A percentile compares a stretch with the other conserved stretches of the same genome.
Conservation (phyloP, 2,888 invertebrate species). For the Athalia cordata region DNA sequence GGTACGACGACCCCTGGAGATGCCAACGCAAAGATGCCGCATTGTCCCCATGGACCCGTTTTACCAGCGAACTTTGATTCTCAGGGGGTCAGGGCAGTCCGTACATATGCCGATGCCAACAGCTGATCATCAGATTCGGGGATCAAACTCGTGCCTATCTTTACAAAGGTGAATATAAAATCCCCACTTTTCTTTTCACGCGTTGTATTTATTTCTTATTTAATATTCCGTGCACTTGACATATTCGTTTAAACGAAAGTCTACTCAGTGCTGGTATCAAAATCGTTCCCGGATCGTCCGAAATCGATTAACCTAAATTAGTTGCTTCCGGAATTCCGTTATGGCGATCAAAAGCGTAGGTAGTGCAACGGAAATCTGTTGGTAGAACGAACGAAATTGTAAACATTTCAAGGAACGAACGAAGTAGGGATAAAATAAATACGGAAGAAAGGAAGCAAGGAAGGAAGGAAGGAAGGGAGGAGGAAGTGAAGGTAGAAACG, state of each 20-base stretch:
- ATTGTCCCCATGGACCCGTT: slow-evolving; percentile 21
- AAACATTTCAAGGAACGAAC: too few species aligned
- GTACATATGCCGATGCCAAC: background rate
- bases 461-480: slow-evolving; percentile 60
- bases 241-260: too few species aligned
- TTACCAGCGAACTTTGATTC: slow-evolving; percentile 21
- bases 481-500: slow-evolving; percentile 54
- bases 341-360: too few species aligned
- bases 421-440: too few species aligned
- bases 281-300: too few species aligned
- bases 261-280: too few species aligned
- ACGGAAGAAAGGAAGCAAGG: too few species aligned
- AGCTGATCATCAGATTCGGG: slow-evolving; percentile 29
- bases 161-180: background rate
- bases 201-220: background rate
- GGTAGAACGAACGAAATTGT: too few species aligned
- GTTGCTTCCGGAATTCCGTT: too few species aligned
- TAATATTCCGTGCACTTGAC: background rate
- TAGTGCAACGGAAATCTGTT: too few species aligned
- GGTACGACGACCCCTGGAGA: slow-evolving; percentile 24
- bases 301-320: too few species aligned
- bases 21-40: slow-evolving; percentile 34
- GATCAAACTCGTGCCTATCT: slow-evolving; percentile 33
- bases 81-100: slow-evolving; percentile 20
- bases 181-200: background rate